Percentiles rank a stretch among this genome's conserved stretches.
Conservation (phyloP, 2,113 vertebrate genomes). For the Hemibagrus wyckioides region DNA sequence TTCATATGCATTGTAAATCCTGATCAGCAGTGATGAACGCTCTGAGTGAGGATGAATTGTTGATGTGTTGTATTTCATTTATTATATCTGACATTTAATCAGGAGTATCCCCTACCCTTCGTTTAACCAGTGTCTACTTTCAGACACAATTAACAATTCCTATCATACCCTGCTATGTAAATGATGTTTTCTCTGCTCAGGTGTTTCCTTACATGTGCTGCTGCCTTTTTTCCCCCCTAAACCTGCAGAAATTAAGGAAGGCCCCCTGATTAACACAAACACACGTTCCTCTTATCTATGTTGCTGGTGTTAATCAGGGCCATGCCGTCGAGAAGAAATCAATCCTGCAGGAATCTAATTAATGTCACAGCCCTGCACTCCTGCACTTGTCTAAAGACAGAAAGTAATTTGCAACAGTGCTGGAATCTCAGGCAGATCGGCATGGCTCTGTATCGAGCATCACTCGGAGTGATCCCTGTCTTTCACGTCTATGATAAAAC, state of each 20-base stretch:
- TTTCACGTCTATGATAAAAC: neutral
- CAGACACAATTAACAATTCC: conserved; percentile 61
- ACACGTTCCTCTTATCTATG: conserved; percentile 51
- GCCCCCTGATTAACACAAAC: conserved; percentile 63
- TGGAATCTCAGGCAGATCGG: conserved; percentile 33
- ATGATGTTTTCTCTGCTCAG: conserved; percentile 51
- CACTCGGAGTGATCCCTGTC: neutral
- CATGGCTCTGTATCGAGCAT: neutral
- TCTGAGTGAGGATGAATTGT: conserved; percentile 40
- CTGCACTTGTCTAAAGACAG: conserved; percentile 45
- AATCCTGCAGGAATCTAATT: conserved; percentile 59
- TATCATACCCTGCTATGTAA: conserved; percentile 59
- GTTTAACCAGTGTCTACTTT: conserved; percentile 47
- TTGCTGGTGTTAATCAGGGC: conserved; percentile 51
- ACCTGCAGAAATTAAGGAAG: conserved; percentile 60
- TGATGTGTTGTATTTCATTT: conserved; percentile 52
- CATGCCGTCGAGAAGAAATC: conserved; percentile 54
- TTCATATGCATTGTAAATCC: conserved; percentile 37
- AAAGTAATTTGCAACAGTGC: conserved; percentile 49
- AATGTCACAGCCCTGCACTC: conserved; percentile 51
- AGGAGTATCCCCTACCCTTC: conserved; percentile 56
- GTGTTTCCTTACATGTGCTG: conserved; percentile 45
- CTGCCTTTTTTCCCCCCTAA: conserved; percentile 52
- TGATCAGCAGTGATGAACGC: conserved; percentile 39
- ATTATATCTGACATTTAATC: conserved; percentile 53